phyloP scores from a whole-genome alignment of 1,140 invertebrate genomes.

The Hylyphantes graminicola region DNA sequence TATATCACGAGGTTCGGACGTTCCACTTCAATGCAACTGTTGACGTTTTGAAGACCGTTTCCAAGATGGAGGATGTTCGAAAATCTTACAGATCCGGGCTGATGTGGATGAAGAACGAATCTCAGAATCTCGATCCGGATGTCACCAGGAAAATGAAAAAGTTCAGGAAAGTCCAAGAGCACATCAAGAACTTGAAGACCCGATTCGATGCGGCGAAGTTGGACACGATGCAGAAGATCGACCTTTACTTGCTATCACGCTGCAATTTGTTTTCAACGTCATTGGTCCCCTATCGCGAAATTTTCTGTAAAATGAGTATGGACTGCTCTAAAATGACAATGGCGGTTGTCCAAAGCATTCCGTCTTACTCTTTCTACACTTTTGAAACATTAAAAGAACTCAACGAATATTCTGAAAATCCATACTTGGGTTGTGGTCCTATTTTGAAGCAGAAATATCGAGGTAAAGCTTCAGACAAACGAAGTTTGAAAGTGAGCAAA shows the following conservation, averaged over 20 bases:
- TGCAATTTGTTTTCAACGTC: slow-evolving; percentile 42
- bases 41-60: slow-evolving; percentile 23
- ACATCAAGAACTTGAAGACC: slow-evolving; percentile 28
- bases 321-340: neutral
- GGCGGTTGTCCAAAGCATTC: neutral
- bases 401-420: slow-evolving; percentile 3
- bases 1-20: slow-evolving; percentile 20
- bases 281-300: slow-evolving; percentile 10
- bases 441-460: neutral
- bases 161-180: slow-evolving; percentile 32
- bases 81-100: slow-evolving; percentile 30
- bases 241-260: slow-evolving; percentile 34
- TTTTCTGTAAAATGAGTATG: slow-evolving; percentile 32
- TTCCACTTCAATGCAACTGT: slow-evolving; percentile 40
- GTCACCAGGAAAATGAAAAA: neutral
- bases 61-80: slow-evolving; percentile 25
- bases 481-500: no score
- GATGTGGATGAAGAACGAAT: slow-evolving; percentile 50
- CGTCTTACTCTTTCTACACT: neutral
- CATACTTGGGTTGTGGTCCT: neutral
- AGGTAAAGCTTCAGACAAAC: neutral
- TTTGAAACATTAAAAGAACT: slow-evolving; percentile 32
- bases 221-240: slow-evolving; percentile 44
- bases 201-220: slow-evolving; percentile 23
- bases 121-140: slow-evolving; percentile 31